Evolutionary conservation across 2,888 invertebrate genomes (phyloP).

Genomic region (Serrognathus titanus): DNA sequence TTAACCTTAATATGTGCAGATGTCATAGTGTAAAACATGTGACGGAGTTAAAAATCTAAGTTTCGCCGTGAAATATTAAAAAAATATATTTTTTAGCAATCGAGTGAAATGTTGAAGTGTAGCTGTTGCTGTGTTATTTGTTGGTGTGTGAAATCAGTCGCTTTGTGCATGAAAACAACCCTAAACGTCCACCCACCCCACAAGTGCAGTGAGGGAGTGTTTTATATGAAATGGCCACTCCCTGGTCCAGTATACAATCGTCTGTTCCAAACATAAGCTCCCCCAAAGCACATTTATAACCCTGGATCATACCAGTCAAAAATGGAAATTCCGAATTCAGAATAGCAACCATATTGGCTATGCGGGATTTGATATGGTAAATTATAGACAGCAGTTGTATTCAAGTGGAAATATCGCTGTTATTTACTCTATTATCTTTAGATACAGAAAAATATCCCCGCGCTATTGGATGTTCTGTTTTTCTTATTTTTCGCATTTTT

Average conservation of each 20-base stretch:
- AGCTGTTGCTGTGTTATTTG: constrained; percentile 2
- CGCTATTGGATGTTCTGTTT: constrained; percentile 13
- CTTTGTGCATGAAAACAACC: constrained; percentile 12
- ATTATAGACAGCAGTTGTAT: constrained; percentile 39
- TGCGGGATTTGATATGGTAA: constrained; percentile 40
- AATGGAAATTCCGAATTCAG: constrained; percentile 44
- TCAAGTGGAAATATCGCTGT: constrained; percentile 26
- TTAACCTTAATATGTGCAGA: constrained; percentile 21
- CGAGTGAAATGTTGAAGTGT: too few species aligned
- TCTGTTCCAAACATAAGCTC: constrained; percentile 35
- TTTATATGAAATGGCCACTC: constrained; percentile 41
- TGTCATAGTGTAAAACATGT: constrained; percentile 14
- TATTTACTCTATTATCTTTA: constrained; percentile 24
- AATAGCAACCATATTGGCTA: constrained; percentile 41
- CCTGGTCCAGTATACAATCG: constrained; percentile 40
- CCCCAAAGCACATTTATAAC: constrained; percentile 46
- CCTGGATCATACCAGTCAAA: constrained; percentile 47
- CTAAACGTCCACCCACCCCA: constrained; percentile 11
- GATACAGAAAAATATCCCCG: constrained; percentile 17
- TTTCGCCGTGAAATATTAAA: background rate
- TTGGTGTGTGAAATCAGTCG: constrained; percentile 5
- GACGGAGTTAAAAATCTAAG: constrained; percentile 22
- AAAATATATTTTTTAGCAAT: background rate
- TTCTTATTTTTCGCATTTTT: constrained; percentile 11
- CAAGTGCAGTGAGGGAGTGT: constrained; percentile 38